These are phyloP conservation scores for Edolisoma coerulescens DNA, from an alignment of 2,113 vertebrate species.

Conservation along the genomic window DNA sequence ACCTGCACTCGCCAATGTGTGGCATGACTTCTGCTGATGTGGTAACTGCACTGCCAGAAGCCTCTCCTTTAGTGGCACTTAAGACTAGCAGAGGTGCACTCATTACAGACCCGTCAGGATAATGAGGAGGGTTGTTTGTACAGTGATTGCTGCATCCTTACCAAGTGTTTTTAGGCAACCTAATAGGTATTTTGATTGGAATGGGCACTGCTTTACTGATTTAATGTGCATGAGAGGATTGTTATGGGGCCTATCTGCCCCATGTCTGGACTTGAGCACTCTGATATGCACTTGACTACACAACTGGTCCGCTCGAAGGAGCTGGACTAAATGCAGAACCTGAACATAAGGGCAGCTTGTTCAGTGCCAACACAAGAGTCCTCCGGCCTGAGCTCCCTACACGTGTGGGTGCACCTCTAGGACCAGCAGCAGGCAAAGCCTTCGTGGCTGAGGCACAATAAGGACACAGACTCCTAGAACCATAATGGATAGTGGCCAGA, in stretches of 20 bases:
- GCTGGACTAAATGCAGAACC: neutral
- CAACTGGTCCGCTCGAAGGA: neutral
- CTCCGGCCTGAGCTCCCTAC: neutral
- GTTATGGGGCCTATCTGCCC: neutral
- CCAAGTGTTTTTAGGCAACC: neutral
- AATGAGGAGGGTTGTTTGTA: neutral
- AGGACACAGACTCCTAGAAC: neutral
- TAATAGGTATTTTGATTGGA: neutral
- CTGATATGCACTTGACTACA: neutral
- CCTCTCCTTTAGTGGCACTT: neutral
- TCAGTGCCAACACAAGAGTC: neutral
- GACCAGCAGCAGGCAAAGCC: neutral
- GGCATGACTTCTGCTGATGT: fast-evolving
- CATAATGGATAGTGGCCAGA: neutral
- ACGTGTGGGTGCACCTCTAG: fast-evolving
- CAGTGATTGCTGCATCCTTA: neutral
- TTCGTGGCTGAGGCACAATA: neutral
- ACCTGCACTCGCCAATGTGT: neutral
- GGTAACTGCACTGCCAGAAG: neutral
- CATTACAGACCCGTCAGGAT: neutral
- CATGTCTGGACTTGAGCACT: neutral
- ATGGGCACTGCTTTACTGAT: too few relatives aligned
- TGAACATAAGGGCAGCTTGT: neutral
- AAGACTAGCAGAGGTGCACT: neutral
- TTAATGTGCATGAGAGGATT: neutral